A percentile compares a stretch with the other conserved stretches of the same genome.
phyloP scores from a whole-genome alignment of 1,140 invertebrate species.

The Bombus huntii region DNA sequence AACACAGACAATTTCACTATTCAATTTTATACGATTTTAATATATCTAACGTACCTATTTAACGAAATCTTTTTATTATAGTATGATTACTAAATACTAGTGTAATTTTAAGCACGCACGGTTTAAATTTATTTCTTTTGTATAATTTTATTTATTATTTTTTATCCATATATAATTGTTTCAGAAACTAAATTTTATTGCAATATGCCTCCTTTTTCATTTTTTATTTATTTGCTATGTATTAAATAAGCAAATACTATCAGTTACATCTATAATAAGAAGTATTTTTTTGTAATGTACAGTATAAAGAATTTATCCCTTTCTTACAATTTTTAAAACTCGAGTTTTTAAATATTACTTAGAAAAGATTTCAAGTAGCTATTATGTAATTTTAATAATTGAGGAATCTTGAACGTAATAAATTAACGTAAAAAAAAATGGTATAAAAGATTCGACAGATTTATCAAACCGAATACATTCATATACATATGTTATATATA shows the following conservation, averaged over 20 bases:
- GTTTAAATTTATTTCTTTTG: not conserved
- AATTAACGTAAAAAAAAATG: not conserved
- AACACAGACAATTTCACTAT: not conserved
- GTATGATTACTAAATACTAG: not conserved
- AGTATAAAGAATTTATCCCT: not conserved
- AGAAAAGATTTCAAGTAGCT: not conserved
- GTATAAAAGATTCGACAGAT: not conserved
- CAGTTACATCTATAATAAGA: not conserved
- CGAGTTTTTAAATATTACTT: not conserved
- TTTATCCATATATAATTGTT: not conserved
- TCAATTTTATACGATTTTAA: not conserved
- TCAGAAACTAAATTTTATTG: not conserved
- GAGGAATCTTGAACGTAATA: not conserved
- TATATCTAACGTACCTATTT: no score
- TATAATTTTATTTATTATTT: not conserved
- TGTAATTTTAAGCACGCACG: not conserved
- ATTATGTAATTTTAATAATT: not conserved
- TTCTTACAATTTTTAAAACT: not conserved
- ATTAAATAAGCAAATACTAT: not conserved
- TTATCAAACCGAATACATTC: not conserved
- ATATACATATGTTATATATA: no score
- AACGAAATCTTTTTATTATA: not conserved
- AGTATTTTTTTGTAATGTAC: not conserved
- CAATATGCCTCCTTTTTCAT: not conserved
- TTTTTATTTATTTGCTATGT: not conserved